Conservation (phyloP, 2,888 invertebrate genomes). For the Gerris lacustris region DNA sequence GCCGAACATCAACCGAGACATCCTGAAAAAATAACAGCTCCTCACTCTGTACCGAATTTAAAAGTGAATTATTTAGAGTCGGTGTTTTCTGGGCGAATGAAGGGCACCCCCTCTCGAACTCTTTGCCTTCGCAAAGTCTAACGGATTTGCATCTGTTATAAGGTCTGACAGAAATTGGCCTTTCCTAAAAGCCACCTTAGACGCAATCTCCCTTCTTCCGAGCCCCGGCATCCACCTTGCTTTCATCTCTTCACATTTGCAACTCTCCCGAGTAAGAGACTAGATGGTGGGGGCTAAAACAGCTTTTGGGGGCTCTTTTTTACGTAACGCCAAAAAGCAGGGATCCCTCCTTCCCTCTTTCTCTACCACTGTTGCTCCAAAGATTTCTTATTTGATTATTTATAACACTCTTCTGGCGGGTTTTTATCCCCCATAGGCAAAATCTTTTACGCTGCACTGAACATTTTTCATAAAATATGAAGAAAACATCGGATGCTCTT, state of each 20-base stretch:
- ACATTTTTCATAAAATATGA: not conserved
- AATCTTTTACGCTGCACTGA: not conserved
- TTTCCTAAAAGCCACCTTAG: slow-evolving; percentile 3
- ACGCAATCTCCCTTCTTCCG: not conserved
- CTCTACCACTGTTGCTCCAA: too few relatives aligned
- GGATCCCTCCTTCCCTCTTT: not conserved
- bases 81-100: not conserved
- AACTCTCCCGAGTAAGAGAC: not conserved
- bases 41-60: not conserved
- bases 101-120: not conserved
- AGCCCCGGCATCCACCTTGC: not conserved
- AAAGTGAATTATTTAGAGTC: not conserved
- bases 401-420: not conserved
- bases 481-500: too few relatives aligned
- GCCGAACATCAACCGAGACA: too few relatives aligned
- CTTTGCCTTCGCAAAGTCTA: not conserved
- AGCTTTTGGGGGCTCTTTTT: not conserved
- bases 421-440: too few relatives aligned
- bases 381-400: not conserved
- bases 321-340: not conserved
- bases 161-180: slow-evolving; percentile 5
- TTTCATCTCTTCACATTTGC: slow-evolving; percentile 5
- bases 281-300: not conserved
- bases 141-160: slow-evolving; percentile 1
- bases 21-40: too few relatives aligned